Base-by-base conservation (phyloP, 2,888 invertebrate genomes). In the Bugulina stolonifera region DNA sequence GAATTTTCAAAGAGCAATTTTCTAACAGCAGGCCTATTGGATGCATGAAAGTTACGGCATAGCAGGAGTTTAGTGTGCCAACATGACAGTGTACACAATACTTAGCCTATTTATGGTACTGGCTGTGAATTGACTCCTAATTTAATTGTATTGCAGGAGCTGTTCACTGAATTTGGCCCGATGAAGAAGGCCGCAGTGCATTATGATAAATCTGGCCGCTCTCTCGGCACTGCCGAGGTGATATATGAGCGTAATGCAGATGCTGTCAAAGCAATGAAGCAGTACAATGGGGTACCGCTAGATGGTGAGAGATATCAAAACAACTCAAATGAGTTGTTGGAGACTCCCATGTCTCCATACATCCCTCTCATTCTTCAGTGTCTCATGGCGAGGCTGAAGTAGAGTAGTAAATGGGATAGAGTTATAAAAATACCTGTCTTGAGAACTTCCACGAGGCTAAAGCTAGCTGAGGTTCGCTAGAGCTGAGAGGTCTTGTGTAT, bases 111-210 rank as follows among this genome's bases (percentile, higher is more conserved):
- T n/a, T n/a, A n/a, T n/a, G n/a, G n/a, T n/a, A n/a, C n/a, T 18
- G 43, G 43, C 5, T 43, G 43, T 43, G 43, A 10, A 18, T 43
- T 43, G 43, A 10, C 43, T 43, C n/a, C n/a, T n/a, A n/a, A n/a
- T n/a, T n/a, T n/a, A n/a, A n/a, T n/a, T n/a, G n/a, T n/a, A 43
- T 78, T 84, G 18, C 81, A 90, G 89, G 97, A 97, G 86, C 87
- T 98, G 74, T 98, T 98, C 86, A 92, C 93, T 75, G 98, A 98
- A 87, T 97, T 98, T 88, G 97, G 98, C 75, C 91, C 91, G 74
- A 87, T 98, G 77, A 92, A 92, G 85, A 93, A 92, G 86, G 96
- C 96, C 58, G 91, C 94, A 73, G 94, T 98, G 75, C 96, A 98
- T 85, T 98, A 97, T 86, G 98, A 98, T 84, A 89, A 94, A 85